Evolutionary conservation across 2,888 invertebrate species (phyloP).

Genomic region (Leptarthrus brevirostris): DNA sequence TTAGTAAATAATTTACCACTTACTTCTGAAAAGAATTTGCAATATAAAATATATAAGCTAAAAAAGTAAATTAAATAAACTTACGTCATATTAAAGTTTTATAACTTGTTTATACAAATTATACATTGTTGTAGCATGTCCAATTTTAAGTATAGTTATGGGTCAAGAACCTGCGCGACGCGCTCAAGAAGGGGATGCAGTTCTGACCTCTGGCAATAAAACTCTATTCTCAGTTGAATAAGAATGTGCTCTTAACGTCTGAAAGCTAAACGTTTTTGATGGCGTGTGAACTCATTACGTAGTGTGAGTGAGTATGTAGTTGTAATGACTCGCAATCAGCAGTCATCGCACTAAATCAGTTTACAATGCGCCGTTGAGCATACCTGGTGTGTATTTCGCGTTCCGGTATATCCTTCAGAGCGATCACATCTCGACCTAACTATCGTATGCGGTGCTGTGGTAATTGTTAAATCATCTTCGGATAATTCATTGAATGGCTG

Average conservation of each 20-base stretch:
- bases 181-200: not conserved
- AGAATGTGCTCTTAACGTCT: not conserved
- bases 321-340: conserved; percentile 12
- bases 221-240: conserved; percentile 7
- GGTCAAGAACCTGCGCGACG: conserved; percentile 40
- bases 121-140: too few relatives aligned
- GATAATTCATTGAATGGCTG: conserved; percentile 32
- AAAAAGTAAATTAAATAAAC: too few relatives aligned
- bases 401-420: conserved; percentile 38
- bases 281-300: conserved; percentile 3
- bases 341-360: conserved; percentile 49
- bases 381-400: conserved; percentile 40
- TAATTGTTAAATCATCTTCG: conserved; percentile 13
- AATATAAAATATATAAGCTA: too few relatives aligned
- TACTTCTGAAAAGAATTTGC: too few relatives aligned
- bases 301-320: not conserved
- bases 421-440: conserved; percentile 36
- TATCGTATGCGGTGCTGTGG: conserved; percentile 26
- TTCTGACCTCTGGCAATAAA: conserved; percentile 25
- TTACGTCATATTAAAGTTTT: too few relatives aligned
- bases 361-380: conserved; percentile 51
- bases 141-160: not conserved
- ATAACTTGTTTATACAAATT: too few relatives aligned
- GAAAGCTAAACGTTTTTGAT: conserved; percentile 18
- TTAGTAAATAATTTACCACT: too few relatives aligned